Conservation (phyloP, 2,797 vertebrate genomes). For the Hydrolagus colliei region DNA sequence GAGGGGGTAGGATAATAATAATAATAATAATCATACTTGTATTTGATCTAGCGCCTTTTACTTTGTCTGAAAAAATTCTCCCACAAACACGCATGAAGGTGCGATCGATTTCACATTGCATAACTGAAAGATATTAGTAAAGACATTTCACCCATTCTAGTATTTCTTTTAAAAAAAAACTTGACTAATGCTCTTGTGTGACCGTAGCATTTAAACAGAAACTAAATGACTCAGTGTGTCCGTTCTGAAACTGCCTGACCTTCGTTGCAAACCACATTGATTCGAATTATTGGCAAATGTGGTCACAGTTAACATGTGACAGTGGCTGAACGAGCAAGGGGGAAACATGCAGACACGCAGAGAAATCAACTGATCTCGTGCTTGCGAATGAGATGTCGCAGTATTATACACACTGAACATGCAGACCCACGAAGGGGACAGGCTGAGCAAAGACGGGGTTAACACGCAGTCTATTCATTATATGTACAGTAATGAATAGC, state of each 20-base stretch:
- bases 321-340: background rate
- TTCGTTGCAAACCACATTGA: background rate
- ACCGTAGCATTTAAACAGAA: background rate
- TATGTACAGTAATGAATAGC: background rate
- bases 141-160: background rate
- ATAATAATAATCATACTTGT: no score
- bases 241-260: no score
- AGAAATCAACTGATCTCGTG: background rate
- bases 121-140: slow-evolving; percentile 5
- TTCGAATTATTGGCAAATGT: background rate
- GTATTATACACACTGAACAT: background rate
- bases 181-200: background rate
- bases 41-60: no score
- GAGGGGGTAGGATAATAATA: no score
- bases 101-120: background rate
- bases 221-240: background rate
- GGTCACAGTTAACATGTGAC: background rate
- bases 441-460: background rate
- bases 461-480: slow-evolving; percentile 11
- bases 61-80: no score
- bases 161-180: background rate
- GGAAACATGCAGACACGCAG: no score
- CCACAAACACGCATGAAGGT: no score
- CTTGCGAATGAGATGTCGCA: background rate
- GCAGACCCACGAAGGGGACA: background rate